These are phyloP conservation scores for Sphaeridia pumilis DNA, from an alignment of 2,888 invertebrate species.

Conservation along the genomic window DNA sequence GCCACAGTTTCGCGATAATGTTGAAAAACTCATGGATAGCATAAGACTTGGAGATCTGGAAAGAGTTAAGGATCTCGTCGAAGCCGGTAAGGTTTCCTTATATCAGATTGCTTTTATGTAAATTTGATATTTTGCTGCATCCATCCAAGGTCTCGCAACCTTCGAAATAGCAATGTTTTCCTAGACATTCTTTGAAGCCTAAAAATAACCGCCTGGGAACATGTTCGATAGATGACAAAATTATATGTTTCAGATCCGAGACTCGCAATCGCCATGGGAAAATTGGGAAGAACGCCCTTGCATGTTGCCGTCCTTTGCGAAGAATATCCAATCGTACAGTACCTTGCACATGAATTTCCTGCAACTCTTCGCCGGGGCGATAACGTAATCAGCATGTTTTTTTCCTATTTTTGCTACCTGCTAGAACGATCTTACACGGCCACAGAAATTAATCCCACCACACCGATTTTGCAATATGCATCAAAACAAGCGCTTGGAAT, in stretches of 20 bases:
- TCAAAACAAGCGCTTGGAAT: too few relatives aligned
- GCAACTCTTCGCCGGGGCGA: constrained; percentile 66
- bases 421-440: too few relatives aligned
- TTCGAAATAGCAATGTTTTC: too few relatives aligned
- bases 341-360: constrained; percentile 58
- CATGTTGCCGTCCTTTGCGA: constrained; percentile 79
- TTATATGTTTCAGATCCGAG: constrained; percentile 42
- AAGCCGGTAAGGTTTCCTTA: too few relatives aligned
- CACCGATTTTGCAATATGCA: not conserved
- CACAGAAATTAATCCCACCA: too few relatives aligned
- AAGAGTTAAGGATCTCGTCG: constrained; percentile 44
- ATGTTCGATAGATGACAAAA: too few relatives aligned
- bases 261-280: constrained; percentile 52
- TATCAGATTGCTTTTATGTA: too few relatives aligned
- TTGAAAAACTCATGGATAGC: constrained; percentile 63
- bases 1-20: constrained; percentile 60
- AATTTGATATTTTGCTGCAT: too few relatives aligned
- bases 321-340: constrained; percentile 66
- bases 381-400: constrained; percentile 52
- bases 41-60: constrained; percentile 54
- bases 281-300: constrained; percentile 62
- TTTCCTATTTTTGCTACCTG: not conserved
- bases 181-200: too few relatives aligned
- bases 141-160: too few relatives aligned
- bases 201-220: too few relatives aligned